phyloP scores from a whole-genome alignment of 2,113 vertebrate species.

The Penelope pileata region DNA sequence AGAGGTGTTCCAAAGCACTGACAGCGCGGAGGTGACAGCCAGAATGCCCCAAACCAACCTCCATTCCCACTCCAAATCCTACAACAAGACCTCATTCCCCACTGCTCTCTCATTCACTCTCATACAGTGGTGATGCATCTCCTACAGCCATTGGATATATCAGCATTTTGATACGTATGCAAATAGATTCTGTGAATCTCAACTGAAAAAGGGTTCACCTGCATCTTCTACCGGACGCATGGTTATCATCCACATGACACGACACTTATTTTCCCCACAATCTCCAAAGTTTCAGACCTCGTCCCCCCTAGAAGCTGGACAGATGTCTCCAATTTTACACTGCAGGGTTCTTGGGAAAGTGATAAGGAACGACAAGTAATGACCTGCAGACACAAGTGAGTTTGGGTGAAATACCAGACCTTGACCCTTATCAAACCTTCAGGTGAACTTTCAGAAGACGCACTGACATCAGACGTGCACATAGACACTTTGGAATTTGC shows the following conservation, averaged over 20 bases:
- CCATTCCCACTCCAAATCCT: neutral
- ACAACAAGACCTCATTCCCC: fast-evolving
- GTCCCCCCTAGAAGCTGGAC: neutral
- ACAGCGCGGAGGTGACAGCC: neutral
- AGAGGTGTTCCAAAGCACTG: fast-evolving
- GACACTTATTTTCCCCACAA: neutral
- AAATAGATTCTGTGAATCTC: neutral
- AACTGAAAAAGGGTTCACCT: neutral
- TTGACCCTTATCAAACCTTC: neutral
- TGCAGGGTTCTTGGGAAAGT: neutral
- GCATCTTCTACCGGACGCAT: neutral
- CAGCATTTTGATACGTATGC: neutral
- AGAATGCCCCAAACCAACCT: neutral
- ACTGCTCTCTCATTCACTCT: neutral
- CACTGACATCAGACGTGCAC: neutral
- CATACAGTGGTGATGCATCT: neutral
- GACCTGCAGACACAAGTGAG: neutral
- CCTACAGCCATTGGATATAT: neutral
- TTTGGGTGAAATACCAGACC: neutral
- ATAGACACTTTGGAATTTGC: neutral
- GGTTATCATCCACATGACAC: neutral
- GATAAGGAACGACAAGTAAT: neutral
- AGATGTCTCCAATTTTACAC: neutral
- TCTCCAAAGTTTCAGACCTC: neutral
- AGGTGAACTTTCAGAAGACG: neutral